Conservation (phyloP, 2,797 vertebrate genomes). For the Myioborus miniatus region DNA sequence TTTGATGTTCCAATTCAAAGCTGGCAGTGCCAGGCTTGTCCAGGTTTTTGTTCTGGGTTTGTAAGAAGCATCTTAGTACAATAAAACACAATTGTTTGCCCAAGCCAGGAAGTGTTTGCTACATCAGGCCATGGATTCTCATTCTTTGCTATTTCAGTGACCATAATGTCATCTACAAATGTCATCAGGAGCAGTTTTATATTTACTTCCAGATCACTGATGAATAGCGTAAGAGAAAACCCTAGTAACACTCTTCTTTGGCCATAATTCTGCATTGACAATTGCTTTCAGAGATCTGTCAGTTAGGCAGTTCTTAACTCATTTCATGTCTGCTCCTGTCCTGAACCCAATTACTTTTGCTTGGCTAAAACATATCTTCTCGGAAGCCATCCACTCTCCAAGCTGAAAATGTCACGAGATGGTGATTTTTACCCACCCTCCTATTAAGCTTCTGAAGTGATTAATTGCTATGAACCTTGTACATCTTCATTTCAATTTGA, state of each 20-base stretch:
- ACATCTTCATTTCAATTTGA: background rate
- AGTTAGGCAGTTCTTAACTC: conserved; percentile 50
- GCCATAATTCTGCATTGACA: conserved; percentile 49
- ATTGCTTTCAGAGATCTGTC: conserved; percentile 45
- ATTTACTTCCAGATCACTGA: conserved; percentile 36
- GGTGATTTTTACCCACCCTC: conserved; percentile 20
- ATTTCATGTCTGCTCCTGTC: conserved; percentile 49
- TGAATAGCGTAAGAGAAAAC: background rate
- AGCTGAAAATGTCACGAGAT: conserved; percentile 35
- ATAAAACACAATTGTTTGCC: background rate
- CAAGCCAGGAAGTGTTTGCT: background rate
- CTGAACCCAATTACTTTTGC: conserved; percentile 46
- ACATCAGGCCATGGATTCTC: background rate
- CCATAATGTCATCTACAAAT: conserved; percentile 25
- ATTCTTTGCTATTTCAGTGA: background rate
- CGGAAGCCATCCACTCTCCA: background rate
- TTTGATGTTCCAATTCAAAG: background rate
- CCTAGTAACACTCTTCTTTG: conserved; percentile 11
- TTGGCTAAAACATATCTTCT: conserved; percentile 9
- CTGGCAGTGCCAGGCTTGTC: background rate
- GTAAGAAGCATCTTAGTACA: background rate
- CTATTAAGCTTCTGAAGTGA: conserved; percentile 5
- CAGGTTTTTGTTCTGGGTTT: background rate
- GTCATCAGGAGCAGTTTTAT: background rate
- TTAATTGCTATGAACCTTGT: background rate